Percentiles rank a stretch among this genome's conserved stretches.
These are phyloP conservation scores for Drosophila melanosoma DNA, from an alignment of 2,888 invertebrate species.

Conservation along the genomic window DNA sequence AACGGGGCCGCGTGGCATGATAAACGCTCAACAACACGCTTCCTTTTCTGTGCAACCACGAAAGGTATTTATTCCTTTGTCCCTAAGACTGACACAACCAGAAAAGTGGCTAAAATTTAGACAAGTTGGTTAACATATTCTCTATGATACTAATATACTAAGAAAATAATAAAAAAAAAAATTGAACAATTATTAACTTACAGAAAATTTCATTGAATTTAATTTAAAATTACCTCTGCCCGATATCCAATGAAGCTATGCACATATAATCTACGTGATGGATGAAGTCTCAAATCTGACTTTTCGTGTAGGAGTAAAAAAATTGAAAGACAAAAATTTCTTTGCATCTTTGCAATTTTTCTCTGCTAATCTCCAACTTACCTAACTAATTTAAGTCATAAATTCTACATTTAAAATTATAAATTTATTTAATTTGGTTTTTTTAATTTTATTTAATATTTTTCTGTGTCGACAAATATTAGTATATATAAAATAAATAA, in stretches of 20 bases:
- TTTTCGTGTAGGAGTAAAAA: not conserved
- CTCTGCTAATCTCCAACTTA: not conserved
- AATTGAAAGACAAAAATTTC: not conserved
- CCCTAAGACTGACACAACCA: not conserved
- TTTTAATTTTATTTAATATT: not conserved
- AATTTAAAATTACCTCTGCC: not conserved
- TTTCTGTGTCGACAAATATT: not conserved
- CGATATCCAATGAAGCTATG: not conserved
- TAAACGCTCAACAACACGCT: constrained; percentile 11
- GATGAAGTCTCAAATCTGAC: not conserved
- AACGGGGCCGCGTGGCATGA: not conserved
- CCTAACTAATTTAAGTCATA: not conserved
- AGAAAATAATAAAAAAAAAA: not conserved
- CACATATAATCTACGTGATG: not conserved
- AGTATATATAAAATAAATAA: not conserved
- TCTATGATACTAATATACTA: too few relatives aligned
- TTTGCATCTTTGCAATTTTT: not conserved
- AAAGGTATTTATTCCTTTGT: not conserved
- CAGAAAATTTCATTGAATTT: not conserved
- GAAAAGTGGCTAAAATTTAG: not conserved
- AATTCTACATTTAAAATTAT: not conserved
- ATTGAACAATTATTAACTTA: not conserved
- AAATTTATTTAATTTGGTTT: not conserved
- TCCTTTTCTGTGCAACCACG: not conserved
- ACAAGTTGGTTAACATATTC: not conserved